phyloP scores from a whole-genome alignment of 1,140 invertebrate species.

The Anoplolepis gracilipes region DNA sequence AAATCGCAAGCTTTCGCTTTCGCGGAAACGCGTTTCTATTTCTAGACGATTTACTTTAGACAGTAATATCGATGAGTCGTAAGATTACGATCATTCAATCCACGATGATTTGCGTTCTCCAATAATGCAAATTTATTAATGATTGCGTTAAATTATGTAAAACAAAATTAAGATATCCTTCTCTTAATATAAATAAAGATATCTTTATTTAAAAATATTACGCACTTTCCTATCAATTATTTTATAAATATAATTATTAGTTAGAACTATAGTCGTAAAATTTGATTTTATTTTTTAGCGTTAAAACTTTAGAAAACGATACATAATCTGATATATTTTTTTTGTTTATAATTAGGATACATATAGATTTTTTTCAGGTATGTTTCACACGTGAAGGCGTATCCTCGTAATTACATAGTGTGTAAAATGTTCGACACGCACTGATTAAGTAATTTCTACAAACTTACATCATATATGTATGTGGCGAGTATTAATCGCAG shows the following conservation, averaged over 20 bases:
- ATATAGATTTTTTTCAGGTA: too few species aligned
- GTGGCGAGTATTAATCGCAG: background rate
- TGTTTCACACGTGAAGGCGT: slow-evolving; percentile 1
- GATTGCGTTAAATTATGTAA: background rate
- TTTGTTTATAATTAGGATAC: too few species aligned
- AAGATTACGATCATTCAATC: slow-evolving; percentile 3
- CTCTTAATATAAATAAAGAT: too few species aligned
- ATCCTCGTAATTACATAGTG: background rate
- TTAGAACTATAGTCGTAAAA: too few species aligned
- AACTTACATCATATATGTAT: background rate
- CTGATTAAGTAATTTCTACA: slow-evolving; percentile 30
- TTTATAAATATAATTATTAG: too few species aligned
- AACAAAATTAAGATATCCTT: background rate
- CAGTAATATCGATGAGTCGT: background rate
- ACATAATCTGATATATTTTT: too few species aligned
- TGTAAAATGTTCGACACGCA: background rate
- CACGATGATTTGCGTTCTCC: background rate
- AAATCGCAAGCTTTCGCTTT: slow-evolving; percentile 54
- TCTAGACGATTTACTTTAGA: background rate
- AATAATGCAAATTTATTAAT: slow-evolving; percentile 1
- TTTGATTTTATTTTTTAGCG: too few species aligned
- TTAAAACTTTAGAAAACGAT: too few species aligned
- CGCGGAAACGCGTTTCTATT: slow-evolving; percentile 27
- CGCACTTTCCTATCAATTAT: background rate
- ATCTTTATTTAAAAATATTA: background rate